Evolutionary conservation across 1,140 invertebrate genomes (phyloP).

Genomic region (Drosophila sechellia): DNA sequence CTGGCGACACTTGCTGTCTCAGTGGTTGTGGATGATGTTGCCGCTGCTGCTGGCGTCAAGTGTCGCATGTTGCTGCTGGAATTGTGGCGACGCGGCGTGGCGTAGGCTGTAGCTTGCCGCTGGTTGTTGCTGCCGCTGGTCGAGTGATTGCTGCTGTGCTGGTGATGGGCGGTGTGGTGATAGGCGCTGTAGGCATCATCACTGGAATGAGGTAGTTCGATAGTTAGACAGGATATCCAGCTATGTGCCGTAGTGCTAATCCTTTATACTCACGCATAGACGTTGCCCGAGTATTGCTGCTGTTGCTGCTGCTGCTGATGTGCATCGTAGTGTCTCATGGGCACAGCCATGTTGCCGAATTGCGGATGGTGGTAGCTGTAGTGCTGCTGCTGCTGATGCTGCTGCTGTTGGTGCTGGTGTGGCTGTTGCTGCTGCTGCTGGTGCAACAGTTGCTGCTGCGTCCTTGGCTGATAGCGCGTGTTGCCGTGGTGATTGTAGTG

Average conservation of each 20-base stretch:
- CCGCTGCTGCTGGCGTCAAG: conserved; percentile 15
- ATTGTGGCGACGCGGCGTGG: conserved; percentile 65
- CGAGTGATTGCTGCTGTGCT: conserved; percentile 38
- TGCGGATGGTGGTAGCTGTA: conserved; percentile 40
- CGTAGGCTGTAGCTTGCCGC: conserved; percentile 46
- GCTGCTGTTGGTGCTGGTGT: conserved; percentile 16
- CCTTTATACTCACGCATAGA: conserved; percentile 22
- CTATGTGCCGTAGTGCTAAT: no score
- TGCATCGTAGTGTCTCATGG: conserved; percentile 25
- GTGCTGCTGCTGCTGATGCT: conserved; percentile 32
- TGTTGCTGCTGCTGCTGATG: conserved; percentile 24
- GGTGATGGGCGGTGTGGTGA: conserved; percentile 49
- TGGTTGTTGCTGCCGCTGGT: conserved; percentile 38
- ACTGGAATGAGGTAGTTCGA: conserved; percentile 8
- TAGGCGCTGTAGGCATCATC: conserved; percentile 72
- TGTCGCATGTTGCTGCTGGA: conserved; percentile 67
- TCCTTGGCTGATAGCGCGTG: conserved; percentile 63
- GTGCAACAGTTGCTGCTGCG: conserved; percentile 58
- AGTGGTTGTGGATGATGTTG: conserved; percentile 11
- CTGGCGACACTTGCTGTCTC: neutral
- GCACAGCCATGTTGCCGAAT: conserved; percentile 37
- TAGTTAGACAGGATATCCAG: conserved; percentile 1
- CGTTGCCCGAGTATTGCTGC: conserved; percentile 30
- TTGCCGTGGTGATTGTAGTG: conserved; percentile 58
- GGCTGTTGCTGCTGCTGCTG: conserved; percentile 48